Base-by-base conservation (phyloP, 2,888 invertebrate genomes). In the Brachypalpus laphriformis region DNA sequence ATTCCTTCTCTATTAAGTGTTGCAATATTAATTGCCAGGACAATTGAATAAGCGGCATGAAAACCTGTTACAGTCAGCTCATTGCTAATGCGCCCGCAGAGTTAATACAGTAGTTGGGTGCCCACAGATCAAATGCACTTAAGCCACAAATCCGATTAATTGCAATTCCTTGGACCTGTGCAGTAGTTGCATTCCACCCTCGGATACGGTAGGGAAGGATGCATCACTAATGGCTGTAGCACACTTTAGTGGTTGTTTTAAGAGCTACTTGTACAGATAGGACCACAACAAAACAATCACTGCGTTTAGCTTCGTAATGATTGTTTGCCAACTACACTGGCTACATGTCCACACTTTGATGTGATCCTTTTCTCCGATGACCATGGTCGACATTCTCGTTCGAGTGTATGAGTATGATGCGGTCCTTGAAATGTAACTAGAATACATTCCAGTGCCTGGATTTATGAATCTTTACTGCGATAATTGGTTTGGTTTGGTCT, bases 61-160 rank as follows among this genome's bases (percentile, higher is more conserved):
- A 16, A 47, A 49, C 51, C 51, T 66, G 66, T 71, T 70, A 61
- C 72, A 25, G 37, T 37, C 40, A 47, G 34, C 45, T n/a, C 11
- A 1, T 47, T 31, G 14, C 8, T 59, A 72, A 72, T 42, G 59
- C 47, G 34, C 25, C 59, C 65, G 7, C 65, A 80, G 51, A 61
- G 51, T 72, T 42, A 59, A 54, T 68, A 45, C 54, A 61, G 59
- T 45, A 16, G 49, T 22, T 16, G 11, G n/a, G 14, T 16, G 25
- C 40, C 28, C 47, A 75, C 65, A 45, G 51, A 59, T 77, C 71
- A 22, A 77, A 77, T 72, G 59, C 54, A 66, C 71, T 77, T 45
- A 37, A 51, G 45, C 65, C 71, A 42, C 71, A 76, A 82, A 71
- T 63, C 28, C 65, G 76, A 72, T 82, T 82, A 77, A 72, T 76